phyloP scores from a whole-genome alignment of 2,888 invertebrate species.

The Tetragonisca angustula region DNA sequence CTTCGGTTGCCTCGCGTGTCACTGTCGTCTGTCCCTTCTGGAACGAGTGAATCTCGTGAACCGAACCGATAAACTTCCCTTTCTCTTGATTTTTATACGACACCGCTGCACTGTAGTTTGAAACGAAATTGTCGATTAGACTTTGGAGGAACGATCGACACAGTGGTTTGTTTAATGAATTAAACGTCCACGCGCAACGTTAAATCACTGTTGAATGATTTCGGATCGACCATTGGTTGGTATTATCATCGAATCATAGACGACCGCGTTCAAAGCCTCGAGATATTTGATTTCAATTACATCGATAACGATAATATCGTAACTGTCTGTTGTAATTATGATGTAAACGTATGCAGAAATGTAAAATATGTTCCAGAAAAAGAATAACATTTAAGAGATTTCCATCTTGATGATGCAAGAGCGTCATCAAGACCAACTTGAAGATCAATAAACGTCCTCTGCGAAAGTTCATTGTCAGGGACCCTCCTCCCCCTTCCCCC shows the following conservation, averaged over 20 bases:
- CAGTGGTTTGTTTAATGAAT: constrained; percentile 2
- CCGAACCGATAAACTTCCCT: background rate
- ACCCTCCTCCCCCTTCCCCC: background rate
- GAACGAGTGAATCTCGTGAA: background rate
- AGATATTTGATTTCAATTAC: too few species aligned
- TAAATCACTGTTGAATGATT: background rate
- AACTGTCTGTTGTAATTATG: too few species aligned
- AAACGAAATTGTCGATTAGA: background rate
- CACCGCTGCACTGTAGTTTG: background rate
- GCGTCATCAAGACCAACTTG: background rate
- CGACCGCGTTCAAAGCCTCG: too few species aligned
- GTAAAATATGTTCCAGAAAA: too few species aligned
- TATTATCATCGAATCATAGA: too few species aligned
- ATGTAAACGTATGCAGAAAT: too few species aligned
- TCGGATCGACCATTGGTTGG: too few species aligned
- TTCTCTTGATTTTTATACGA: background rate
- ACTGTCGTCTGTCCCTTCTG: too few species aligned
- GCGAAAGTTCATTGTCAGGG: background rate
- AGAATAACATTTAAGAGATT: background rate
- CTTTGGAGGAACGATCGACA: background rate
- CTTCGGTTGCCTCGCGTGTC: background rate
- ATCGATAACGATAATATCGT: too few species aligned
- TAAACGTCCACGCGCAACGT: background rate
- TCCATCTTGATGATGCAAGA: background rate
- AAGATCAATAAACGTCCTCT: background rate